These are phyloP conservation scores for Bujurquina vittata DNA, from an alignment of 2,113 vertebrate species.

Conservation along the genomic window DNA sequence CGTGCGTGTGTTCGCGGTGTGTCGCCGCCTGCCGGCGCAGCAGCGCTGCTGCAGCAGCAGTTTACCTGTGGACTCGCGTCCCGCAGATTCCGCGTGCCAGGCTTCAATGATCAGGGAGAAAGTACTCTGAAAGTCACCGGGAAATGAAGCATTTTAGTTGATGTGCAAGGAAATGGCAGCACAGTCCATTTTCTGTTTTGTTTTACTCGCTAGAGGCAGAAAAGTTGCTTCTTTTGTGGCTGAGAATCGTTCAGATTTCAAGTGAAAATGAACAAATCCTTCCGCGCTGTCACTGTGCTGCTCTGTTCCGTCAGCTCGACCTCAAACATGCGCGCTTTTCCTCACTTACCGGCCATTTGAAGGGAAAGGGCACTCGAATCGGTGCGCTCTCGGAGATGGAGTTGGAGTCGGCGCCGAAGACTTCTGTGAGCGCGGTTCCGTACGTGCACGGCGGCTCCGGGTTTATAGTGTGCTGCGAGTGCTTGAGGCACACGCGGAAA, in stretches of 20 bases:
- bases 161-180: background rate
- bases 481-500: slow-evolving; percentile 89
- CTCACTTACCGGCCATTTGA: slow-evolving; percentile 89
- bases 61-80: slow-evolving; percentile 82
- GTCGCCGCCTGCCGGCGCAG: slow-evolving; percentile 46
- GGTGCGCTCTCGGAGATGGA: slow-evolving; percentile 77
- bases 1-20: background rate
- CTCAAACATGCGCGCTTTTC: background rate
- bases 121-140: slow-evolving; percentile 74
- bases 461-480: slow-evolving; percentile 80
- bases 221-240: background rate
- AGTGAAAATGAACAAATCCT: background rate
- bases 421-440: slow-evolving; percentile 80
- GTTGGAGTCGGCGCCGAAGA: slow-evolving; percentile 70
- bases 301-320: background rate
- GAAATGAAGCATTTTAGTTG: background rate
- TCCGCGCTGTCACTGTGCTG: background rate
- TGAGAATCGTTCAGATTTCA: background rate
- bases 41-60: background rate
- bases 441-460: slow-evolving; percentile 86
- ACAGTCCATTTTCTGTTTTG: background rate
- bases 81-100: slow-evolving; percentile 82
- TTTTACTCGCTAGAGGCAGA: too few relatives aligned
- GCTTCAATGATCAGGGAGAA: slow-evolving; percentile 89
- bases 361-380: slow-evolving; percentile 82